These are phyloP conservation scores for Melangyna quadrimaculata DNA, from an alignment of 2,888 invertebrate species.

Conservation along the genomic window DNA sequence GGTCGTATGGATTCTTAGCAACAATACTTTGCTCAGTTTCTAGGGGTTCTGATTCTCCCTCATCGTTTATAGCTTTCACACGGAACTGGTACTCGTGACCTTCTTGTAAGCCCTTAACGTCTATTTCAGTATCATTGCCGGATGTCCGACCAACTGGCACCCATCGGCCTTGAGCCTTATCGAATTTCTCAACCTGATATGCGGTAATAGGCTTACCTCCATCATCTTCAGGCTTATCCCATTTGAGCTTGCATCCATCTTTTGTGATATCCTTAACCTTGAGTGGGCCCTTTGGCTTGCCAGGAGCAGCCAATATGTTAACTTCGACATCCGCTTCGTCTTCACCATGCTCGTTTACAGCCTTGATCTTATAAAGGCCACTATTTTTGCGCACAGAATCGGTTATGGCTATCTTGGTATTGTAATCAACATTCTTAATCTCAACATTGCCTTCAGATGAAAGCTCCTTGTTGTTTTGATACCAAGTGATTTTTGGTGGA, in stretches of 20 bases:
- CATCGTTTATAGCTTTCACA: constrained; percentile 96
- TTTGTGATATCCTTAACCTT: constrained; percentile 94
- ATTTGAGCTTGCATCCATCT: constrained; percentile 93
- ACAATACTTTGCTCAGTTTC: constrained; percentile 93
- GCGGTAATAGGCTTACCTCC: constrained; percentile 96
- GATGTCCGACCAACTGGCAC: constrained; percentile 94
- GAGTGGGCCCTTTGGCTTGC: constrained; percentile 93
- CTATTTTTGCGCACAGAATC: constrained; percentile 92
- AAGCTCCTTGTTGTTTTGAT: constrained; percentile 89
- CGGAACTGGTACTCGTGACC: constrained; percentile 97
- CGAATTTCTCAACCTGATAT: constrained; percentile 96
- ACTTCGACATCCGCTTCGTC: constrained; percentile 97
- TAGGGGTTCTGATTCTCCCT: constrained; percentile 96
- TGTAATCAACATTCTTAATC: constrained; percentile 93
- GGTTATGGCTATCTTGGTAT: constrained; percentile 91
- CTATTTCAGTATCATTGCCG: constrained; percentile 91
- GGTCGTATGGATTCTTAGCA: constrained; percentile 98
- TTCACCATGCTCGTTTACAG: constrained; percentile 94
- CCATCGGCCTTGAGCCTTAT: constrained; percentile 95
- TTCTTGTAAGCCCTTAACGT: constrained; percentile 93
- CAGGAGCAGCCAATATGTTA: constrained; percentile 91
- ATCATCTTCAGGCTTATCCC: constrained; percentile 97
- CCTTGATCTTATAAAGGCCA: constrained; percentile 93
- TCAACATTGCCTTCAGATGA: constrained; percentile 86
- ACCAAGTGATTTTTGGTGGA: constrained; percentile 95